A percentile compares a stretch with the other conserved stretches of the same genome.
These are phyloP conservation scores for Micrastur ruficollis DNA, from an alignment of 2,797 vertebrate species.

Conservation along the genomic window DNA sequence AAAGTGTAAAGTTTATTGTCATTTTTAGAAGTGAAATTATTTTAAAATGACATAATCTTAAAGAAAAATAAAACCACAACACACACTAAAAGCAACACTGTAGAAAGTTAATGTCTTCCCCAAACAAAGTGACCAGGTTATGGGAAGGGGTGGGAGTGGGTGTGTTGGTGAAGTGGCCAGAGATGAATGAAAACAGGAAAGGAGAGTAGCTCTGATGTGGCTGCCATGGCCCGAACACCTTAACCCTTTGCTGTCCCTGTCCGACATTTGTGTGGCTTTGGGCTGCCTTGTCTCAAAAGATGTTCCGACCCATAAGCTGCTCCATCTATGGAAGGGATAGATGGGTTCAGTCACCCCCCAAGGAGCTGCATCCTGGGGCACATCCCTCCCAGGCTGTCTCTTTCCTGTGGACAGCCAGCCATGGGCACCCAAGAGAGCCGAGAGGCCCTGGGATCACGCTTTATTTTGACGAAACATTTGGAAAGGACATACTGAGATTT, in stretches of 20 bases:
- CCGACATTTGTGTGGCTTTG: background rate
- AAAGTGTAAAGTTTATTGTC: slow-evolving; percentile 62
- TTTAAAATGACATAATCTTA: slow-evolving; percentile 49
- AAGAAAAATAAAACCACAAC: background rate
- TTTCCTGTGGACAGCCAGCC: background rate
- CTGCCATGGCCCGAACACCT: background rate
- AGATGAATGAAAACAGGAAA: slow-evolving; percentile 67
- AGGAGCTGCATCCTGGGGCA: background rate
- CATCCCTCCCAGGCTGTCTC: background rate
- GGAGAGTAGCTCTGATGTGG: slow-evolving; percentile 24
- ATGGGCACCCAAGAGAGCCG: accelerated
- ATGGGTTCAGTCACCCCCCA: background rate
- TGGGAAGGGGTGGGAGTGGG: slow-evolving; percentile 43
- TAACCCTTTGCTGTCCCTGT: slow-evolving; percentile 45
- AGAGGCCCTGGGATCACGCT: background rate
- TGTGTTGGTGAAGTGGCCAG: slow-evolving; percentile 23
- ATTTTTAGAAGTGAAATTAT: slow-evolving; percentile 52
- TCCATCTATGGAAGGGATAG: background rate
- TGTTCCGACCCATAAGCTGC: background rate
- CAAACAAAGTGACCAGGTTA: slow-evolving; percentile 42
- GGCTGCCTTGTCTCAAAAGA: background rate
- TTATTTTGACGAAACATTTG: background rate
- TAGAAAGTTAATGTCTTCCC: slow-evolving; percentile 3
- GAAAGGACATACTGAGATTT: background rate
- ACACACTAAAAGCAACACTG: background rate